phyloP scores from a whole-genome alignment of 1,140 invertebrate genomes.

The Ptiloglossa arizonensis region DNA sequence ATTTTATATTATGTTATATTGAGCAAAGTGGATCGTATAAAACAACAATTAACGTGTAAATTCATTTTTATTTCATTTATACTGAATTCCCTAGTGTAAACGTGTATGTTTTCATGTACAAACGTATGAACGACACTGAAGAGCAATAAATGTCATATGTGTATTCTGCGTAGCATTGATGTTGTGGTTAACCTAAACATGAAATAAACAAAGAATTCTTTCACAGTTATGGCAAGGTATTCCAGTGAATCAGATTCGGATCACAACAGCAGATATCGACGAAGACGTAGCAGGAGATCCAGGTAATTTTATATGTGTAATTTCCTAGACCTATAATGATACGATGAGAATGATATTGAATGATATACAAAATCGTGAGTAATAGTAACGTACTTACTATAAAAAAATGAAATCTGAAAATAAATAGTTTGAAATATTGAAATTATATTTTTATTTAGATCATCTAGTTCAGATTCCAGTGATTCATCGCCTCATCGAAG shows the following conservation, averaged over 20 bases:
- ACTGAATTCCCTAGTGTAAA: too few species aligned
- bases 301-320: too few species aligned
- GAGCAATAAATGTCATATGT: not conserved
- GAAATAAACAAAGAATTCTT: not conserved
- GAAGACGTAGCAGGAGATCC: constrained; percentile 73
- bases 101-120: not conserved
- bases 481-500: constrained; percentile 74
- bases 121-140: not conserved
- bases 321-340: too few species aligned
- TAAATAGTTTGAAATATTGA: not conserved
- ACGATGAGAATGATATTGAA: too few species aligned
- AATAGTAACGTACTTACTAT: constrained; percentile 1
- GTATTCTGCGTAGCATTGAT: not conserved
- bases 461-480: constrained; percentile 75
- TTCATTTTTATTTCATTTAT: too few species aligned
- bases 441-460: constrained; percentile 63
- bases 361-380: not conserved
- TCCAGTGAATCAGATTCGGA: constrained; percentile 79
- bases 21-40: too few species aligned
- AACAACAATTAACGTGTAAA: too few species aligned
- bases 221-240: constrained; percentile 74
- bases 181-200: not conserved
- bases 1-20: too few species aligned
- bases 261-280: constrained; percentile 72
- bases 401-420: not conserved